Conservation (phyloP, 2,888 invertebrate genomes). For the Trilocha varians region DNA sequence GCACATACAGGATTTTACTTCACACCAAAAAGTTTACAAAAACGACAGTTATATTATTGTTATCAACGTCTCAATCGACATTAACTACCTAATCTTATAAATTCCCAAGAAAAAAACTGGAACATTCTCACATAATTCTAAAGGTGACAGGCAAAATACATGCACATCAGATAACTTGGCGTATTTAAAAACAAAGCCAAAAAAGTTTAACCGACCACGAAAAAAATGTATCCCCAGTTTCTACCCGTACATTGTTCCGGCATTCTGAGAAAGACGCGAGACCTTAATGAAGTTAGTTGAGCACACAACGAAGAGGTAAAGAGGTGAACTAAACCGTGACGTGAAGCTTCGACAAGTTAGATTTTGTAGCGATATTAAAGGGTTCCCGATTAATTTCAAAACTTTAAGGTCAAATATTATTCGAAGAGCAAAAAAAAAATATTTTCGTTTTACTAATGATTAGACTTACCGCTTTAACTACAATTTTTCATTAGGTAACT, state of each 20-base stretch:
- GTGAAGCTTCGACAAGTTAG: conserved; percentile 19
- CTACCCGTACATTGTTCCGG: conserved; percentile 55
- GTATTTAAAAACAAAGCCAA: conserved; percentile 33
- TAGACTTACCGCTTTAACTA: too few species aligned
- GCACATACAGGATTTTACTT: too few species aligned
- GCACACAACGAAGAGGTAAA: conserved; percentile 47
- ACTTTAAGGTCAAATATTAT: too few species aligned
- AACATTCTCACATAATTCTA: conserved; percentile 57
- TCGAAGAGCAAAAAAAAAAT: too few species aligned
- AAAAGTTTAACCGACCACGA: conserved; percentile 52
- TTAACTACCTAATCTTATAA: background rate
- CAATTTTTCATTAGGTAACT: too few species aligned
- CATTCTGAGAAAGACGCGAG: conserved; percentile 36
- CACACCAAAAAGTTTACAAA: too few species aligned
- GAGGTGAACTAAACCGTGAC: conserved; percentile 64
- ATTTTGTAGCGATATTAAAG: background rate
- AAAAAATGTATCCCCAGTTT: conserved; percentile 41
- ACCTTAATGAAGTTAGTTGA: conserved; percentile 54
- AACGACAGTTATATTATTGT: conserved; percentile 1
- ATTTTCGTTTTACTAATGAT: too few species aligned
- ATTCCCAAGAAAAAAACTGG: background rate
- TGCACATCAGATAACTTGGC: conserved; percentile 38
- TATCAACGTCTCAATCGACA: too few species aligned
- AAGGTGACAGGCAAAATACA: conserved; percentile 30
- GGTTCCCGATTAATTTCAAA: background rate